A percentile compares a stretch with the other conserved stretches of the same genome.
Conservation (phyloP, 2,113 vertebrate species). For the Psittacula cyanocephala region DNA sequence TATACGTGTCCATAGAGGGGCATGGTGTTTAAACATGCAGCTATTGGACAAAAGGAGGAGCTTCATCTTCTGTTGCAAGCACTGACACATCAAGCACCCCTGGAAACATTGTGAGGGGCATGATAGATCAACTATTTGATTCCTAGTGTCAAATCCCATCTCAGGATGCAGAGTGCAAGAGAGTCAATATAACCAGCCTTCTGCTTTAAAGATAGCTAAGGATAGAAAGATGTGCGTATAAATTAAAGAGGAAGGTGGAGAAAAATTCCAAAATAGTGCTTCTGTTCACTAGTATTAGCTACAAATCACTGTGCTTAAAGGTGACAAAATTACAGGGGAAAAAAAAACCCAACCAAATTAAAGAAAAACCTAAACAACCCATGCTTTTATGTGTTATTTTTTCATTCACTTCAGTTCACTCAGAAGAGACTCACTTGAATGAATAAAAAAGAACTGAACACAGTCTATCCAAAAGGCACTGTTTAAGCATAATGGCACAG, state of each 20-base stretch:
- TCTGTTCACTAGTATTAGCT: neutral
- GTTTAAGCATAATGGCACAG: neutral
- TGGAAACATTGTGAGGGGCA: neutral
- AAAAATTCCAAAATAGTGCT: slow-evolving; percentile 14
- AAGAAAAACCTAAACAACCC: neutral
- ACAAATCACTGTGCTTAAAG: neutral
- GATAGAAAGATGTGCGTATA: neutral
- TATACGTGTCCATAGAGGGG: neutral
- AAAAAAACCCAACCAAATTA: neutral
- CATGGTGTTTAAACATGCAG: neutral
- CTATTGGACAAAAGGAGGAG: slow-evolving; percentile 2
- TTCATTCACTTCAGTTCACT: slow-evolving; percentile 15
- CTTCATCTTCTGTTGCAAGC: neutral
- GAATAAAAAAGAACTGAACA: slow-evolving; percentile 9
- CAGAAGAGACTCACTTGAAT: neutral
- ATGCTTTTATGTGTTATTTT: slow-evolving; percentile 2
- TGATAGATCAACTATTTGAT: slow-evolving; percentile 21
- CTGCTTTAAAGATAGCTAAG: neutral
- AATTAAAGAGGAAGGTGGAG: neutral
- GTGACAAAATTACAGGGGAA: neutral
- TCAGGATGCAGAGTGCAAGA: slow-evolving; percentile 22
- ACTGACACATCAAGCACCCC: neutral
- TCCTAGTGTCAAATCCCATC: neutral
- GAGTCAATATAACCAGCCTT: slow-evolving; percentile 40
- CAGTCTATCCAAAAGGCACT: neutral